phyloP scores from a whole-genome alignment of 2,797 vertebrate species.

The Gobio occitaniae region DNA sequence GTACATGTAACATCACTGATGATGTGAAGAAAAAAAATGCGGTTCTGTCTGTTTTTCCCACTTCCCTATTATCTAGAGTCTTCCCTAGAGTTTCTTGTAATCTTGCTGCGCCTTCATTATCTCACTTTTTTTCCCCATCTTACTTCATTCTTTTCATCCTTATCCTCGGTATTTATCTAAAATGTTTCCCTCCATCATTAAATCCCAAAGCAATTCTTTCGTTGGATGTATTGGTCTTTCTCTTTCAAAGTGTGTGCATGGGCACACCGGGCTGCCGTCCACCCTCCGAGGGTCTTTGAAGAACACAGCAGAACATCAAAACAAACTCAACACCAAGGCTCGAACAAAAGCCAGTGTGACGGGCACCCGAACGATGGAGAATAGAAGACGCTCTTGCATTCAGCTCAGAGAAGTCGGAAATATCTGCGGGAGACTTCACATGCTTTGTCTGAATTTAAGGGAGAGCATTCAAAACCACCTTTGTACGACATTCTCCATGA shows the following conservation, averaged over 20 bases:
- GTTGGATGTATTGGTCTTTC: background rate
- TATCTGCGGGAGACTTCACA: conserved; percentile 9
- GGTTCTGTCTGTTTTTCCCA: background rate
- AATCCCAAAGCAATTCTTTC: background rate
- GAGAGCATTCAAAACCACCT: background rate
- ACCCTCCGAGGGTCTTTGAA: conserved; percentile 13
- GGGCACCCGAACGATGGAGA: background rate
- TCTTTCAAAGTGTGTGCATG: conserved; percentile 2
- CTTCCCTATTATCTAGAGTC: conserved; percentile 1
- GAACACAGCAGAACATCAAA: conserved; percentile 40
- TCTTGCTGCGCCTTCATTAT: background rate
- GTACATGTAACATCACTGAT: background rate
- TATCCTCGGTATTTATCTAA: background rate
- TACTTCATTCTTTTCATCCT: background rate
- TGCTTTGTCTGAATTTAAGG: background rate
- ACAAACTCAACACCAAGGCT: background rate
- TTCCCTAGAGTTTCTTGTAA: conserved; percentile 1
- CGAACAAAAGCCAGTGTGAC: conserved; percentile 16
- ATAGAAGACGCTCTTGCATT: background rate
- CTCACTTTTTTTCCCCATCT: background rate
- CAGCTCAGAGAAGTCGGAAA: background rate
- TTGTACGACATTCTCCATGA: conserved; percentile 16
- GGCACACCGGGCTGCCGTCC: background rate
- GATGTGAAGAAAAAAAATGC: background rate
- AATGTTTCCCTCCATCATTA: conserved; percentile 15